Evolutionary conservation across 2,797 vertebrate genomes (phyloP), one percentile per base, ranked within the genome.

Genomic region (Pseudopleuronectes americanus): DNA sequence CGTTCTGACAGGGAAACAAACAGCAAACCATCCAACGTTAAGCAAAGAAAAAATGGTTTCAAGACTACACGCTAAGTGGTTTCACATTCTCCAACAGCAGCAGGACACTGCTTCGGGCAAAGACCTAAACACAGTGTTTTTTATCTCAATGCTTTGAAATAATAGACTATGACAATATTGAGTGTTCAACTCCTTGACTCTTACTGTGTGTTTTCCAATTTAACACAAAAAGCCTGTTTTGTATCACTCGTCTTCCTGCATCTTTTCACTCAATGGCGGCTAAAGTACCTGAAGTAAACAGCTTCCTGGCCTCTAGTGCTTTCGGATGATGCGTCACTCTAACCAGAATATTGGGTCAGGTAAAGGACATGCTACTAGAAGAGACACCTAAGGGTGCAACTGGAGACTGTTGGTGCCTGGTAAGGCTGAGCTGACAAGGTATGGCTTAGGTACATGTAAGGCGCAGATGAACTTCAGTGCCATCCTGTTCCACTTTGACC

Each of bases 111-210:
- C 89, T 80, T 0, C 0, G 68, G 85, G 87, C 81, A 33, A 73
- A 78, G 47, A 57, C 57, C 58, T 75, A 7, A 75, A 76, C 76
- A 70, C 51, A 31, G 48, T 80, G 79, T 23, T 78, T 88, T 85
- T 74, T 58, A 77, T 89, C 83, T 74, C 68, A 71, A 85, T 63
- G 70, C 74, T 66, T 53, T 77, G 26, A 76, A 89, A 89, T 84
- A 84, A 87, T 74, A 77, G 66, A 83, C 74, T 59, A 21, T 55
- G 64, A 69, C 75, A 59, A 66, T 12, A 38, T 70, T 33, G 41
- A 81, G 53, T 41, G 64, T 33, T 17, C 8, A 23, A 71, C 58
- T 61, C 22, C 24, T 22, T 52, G 74, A 53, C 71, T 75, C 60
- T 49, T 4, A 45, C 23, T 28, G 47, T 54, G 55, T 59, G 22